Conservation (phyloP, 2,888 invertebrate genomes). For the Anodontia alba region DNA sequence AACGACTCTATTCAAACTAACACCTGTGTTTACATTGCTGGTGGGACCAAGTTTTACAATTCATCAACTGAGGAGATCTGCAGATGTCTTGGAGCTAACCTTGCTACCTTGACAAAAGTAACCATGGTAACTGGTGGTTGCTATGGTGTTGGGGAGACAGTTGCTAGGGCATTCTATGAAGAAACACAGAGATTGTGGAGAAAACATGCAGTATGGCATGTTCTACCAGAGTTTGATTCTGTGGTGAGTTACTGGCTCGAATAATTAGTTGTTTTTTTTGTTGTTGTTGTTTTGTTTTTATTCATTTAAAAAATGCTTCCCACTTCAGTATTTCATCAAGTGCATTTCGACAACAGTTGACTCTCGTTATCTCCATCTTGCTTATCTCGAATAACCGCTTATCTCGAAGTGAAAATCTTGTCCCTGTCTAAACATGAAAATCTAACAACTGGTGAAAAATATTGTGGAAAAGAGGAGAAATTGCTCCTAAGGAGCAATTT, state of each 20-base stretch:
- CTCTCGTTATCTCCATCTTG: too few species aligned
- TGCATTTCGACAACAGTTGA: too few species aligned
- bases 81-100: slow-evolving; percentile 71
- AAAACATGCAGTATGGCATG: slow-evolving; percentile 71
- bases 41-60: slow-evolving; percentile 66
- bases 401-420: too few species aligned
- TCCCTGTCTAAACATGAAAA: too few species aligned
- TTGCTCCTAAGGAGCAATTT: too few species aligned
- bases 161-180: slow-evolving; percentile 67
- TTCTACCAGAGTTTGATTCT: slow-evolving; percentile 73
- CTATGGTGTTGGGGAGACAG: slow-evolving; percentile 72
- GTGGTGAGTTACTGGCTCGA: slow-evolving; percentile 46
- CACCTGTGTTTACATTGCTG: slow-evolving; percentile 74
- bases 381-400: too few species aligned
- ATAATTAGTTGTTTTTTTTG: neutral
- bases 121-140: slow-evolving; percentile 78
- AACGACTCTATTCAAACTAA: slow-evolving; percentile 31
- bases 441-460: too few species aligned
- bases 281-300: too few species aligned
- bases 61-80: slow-evolving; percentile 70
- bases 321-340: too few species aligned
- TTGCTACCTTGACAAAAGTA: slow-evolving; percentile 69
- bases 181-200: slow-evolving; percentile 51
- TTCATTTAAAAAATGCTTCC: neutral
- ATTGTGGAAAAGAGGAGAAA: too few species aligned